Conservation (phyloP, 2,888 invertebrate genomes). For the Caenorhabditis japonica region DNA sequence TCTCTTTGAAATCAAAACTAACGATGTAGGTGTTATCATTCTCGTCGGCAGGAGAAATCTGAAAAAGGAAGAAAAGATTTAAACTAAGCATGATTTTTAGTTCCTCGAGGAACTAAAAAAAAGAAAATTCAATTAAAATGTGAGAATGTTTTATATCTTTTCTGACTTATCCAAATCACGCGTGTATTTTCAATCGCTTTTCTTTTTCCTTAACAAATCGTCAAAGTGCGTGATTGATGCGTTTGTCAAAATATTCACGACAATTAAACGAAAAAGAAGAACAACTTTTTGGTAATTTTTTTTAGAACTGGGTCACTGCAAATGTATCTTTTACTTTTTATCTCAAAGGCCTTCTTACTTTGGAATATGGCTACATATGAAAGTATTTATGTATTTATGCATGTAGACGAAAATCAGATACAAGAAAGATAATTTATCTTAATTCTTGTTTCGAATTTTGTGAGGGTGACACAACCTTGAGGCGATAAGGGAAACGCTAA, state of each 20-base stretch:
- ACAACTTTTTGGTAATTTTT: conserved; percentile 16
- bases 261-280: conserved; percentile 11
- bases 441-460: conserved; percentile 9
- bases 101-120: conserved; percentile 2
- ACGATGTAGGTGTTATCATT: conserved; percentile 61
- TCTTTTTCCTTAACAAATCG: conserved; percentile 12
- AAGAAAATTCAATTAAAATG: background rate
- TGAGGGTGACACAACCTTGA: conserved; percentile 39
- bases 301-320: conserved; percentile 21
- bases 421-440: too few relatives aligned
- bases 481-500: conserved; percentile 21
- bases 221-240: conserved; percentile 26
- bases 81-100: too few relatives aligned
- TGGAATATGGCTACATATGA: too few relatives aligned
- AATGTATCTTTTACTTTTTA: background rate
- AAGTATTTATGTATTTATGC: too few relatives aligned
- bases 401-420: too few relatives aligned
- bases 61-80: conserved; percentile 13
- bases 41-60: conserved; percentile 56
- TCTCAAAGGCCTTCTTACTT: too few relatives aligned
- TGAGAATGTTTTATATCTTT: conserved; percentile 4
- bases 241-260: conserved; percentile 23
- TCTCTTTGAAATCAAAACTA: conserved; percentile 60
- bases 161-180: conserved; percentile 26
- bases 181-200: conserved; percentile 33